phyloP scores from a whole-genome alignment of 2,888 invertebrate genomes.

The Endomychus coccineus region DNA sequence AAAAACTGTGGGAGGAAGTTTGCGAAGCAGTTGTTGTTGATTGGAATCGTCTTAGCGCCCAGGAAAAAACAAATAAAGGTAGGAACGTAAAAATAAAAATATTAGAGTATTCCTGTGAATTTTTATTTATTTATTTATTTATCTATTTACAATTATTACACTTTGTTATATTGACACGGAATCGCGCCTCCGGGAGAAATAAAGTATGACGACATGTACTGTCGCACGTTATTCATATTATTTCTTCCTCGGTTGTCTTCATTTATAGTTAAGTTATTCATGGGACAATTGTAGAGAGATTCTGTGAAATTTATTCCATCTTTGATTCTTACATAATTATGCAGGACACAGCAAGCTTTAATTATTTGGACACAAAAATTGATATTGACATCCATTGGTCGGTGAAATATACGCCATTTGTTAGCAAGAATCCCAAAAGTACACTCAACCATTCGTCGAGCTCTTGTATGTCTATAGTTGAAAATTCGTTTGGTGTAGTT shows the following conservation, averaged over 20 bases:
- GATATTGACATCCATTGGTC: slow-evolving; percentile 13
- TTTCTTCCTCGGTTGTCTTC: slow-evolving; percentile 19
- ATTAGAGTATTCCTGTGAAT: slow-evolving; percentile 3
- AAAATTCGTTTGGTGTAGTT: slow-evolving; percentile 19
- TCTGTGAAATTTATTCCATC: slow-evolving; percentile 18
- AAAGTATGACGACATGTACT: slow-evolving; percentile 19
- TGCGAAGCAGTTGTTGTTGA: slow-evolving; percentile 17
- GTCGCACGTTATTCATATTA: slow-evolving; percentile 19
- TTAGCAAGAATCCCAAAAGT: slow-evolving; percentile 30
- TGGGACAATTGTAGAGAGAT: slow-evolving; percentile 15
- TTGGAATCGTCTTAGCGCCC: slow-evolving; percentile 18
- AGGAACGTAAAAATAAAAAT: slow-evolving; percentile 8
- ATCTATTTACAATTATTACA: slow-evolving; percentile 15
- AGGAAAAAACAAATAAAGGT: slow-evolving; percentile 20
- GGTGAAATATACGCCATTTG: slow-evolving; percentile 33
- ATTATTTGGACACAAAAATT: slow-evolving; percentile 10
- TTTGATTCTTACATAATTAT: slow-evolving; percentile 16
- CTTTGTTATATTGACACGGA: slow-evolving; percentile 21
- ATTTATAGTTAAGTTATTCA: slow-evolving; percentile 16
- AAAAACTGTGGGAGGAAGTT: slow-evolving; percentile 42
- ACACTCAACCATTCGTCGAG: slow-evolving; percentile 27
- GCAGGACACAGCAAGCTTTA: slow-evolving; percentile 17
- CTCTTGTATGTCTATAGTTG: slow-evolving; percentile 24
- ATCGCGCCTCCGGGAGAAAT: slow-evolving; percentile 16
- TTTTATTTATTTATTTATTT: slow-evolving; percentile 11